Percentiles rank a stretch among this genome's conserved stretches.
Conservation (phyloP, 2,888 invertebrate genomes). For the Hermaeophaga mercurialis region DNA sequence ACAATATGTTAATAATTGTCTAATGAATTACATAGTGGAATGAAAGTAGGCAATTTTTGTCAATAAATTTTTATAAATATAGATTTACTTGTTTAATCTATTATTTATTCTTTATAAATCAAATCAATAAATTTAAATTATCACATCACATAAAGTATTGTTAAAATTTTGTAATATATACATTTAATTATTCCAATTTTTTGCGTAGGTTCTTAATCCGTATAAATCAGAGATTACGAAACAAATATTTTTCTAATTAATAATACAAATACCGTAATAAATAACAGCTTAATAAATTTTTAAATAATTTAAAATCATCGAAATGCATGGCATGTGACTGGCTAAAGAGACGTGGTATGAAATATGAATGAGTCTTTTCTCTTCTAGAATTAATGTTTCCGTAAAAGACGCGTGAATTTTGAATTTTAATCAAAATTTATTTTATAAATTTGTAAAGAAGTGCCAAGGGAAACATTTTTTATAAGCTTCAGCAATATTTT, state of each 20-base stretch:
- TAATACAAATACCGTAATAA: conserved; percentile 1
- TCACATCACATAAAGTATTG: too few relatives aligned
- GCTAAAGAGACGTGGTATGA: neutral
- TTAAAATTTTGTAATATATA: too few relatives aligned
- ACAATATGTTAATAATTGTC: too few relatives aligned
- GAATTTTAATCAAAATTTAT: conserved; percentile 9
- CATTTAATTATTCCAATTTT: neutral
- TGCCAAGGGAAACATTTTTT: too few relatives aligned
- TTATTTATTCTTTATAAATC: too few relatives aligned
- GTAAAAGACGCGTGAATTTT: conserved; percentile 3
- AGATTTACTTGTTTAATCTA: too few relatives aligned
- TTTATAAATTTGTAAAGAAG: too few relatives aligned
- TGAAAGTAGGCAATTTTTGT: too few relatives aligned
- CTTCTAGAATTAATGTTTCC: conserved; percentile 9
- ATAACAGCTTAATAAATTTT: conserved; percentile 1
- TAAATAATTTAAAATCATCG: conserved; percentile 2
- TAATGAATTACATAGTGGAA: too few relatives aligned
- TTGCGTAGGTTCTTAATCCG: neutral
- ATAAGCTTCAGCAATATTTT: too few relatives aligned
- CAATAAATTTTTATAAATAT: too few relatives aligned
- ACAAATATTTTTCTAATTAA: neutral
- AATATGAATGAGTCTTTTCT: conserved; percentile 10
- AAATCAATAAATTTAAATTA: too few relatives aligned
- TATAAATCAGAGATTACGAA: conserved; percentile 1
- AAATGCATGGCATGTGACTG: neutral